phyloP scores from a whole-genome alignment of 2,797 vertebrate species.

The Luscinia luscinia region DNA sequence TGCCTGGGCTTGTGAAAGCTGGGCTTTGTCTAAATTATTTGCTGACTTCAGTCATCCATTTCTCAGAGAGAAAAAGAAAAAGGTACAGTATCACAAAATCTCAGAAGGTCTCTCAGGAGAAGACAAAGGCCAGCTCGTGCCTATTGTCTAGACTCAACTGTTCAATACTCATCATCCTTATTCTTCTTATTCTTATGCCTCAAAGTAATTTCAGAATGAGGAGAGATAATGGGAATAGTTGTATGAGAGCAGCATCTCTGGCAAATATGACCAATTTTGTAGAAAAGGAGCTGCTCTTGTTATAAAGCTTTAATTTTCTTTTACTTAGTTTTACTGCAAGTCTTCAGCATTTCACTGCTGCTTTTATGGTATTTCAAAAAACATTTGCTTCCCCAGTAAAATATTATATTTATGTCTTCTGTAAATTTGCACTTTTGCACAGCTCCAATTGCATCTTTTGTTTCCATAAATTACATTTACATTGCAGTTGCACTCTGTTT shows the following conservation, averaged over 20 bases:
- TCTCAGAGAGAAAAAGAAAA: neutral
- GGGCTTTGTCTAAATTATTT: slow-evolving; percentile 38
- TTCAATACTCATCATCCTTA: slow-evolving; percentile 38
- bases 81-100: neutral
- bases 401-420: neutral
- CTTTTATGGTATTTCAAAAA: neutral
- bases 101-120: slow-evolving; percentile 10
- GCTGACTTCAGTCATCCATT: slow-evolving; percentile 38
- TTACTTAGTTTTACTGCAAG: neutral
- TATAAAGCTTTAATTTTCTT: slow-evolving; percentile 30
- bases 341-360: slow-evolving; percentile 14
- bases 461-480: neutral
- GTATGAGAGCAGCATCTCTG: neutral
- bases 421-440: neutral
- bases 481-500: neutral
- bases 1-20: neutral
- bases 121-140: slow-evolving; percentile 28
- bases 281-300: neutral
- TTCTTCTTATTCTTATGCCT: slow-evolving; percentile 34
- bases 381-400: neutral
- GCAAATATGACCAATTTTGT: neutral
- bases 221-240: neutral
- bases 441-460: neutral
- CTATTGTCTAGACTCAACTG: neutral
- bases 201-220: slow-evolving; percentile 41